Conservation (phyloP, 2,888 invertebrate species). For the Drosophila nr. medialis region DNA sequence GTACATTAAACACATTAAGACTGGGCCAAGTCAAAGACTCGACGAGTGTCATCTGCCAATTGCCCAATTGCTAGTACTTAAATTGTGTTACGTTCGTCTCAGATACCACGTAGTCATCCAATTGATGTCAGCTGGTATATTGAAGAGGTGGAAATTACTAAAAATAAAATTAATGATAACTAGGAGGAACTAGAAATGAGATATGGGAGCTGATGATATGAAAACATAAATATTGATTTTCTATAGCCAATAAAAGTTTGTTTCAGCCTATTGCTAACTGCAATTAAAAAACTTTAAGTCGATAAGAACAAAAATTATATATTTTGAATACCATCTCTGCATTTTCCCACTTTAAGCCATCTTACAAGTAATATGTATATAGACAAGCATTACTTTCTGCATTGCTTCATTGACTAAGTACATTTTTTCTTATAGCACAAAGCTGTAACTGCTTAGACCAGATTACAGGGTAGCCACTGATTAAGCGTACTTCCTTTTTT, state of each 20-base stretch:
- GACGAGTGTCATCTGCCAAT: conserved; percentile 41
- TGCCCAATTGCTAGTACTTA: conserved; percentile 38
- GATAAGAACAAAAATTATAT: background rate
- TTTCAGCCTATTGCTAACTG: background rate
- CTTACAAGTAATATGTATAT: background rate
- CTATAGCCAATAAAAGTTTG: background rate
- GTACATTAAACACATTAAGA: conserved; percentile 75
- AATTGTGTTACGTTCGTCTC: conserved; percentile 43
- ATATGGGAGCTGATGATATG: background rate
- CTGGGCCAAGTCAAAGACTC: conserved; percentile 33
- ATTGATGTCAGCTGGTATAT: background rate
- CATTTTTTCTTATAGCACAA: background rate
- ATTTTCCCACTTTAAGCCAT: background rate
- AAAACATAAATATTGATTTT: background rate
- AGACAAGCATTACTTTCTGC: background rate
- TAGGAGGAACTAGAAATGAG: background rate
- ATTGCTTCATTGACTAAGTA: background rate
- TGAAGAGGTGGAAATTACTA: background rate
- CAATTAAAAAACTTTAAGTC: background rate
- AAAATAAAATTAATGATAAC: background rate
- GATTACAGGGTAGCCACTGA: conserved; percentile 5
- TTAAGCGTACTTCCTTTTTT: background rate
- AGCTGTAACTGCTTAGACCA: background rate
- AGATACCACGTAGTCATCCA: conserved; percentile 3
- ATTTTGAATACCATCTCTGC: background rate